phyloP scores from a whole-genome alignment of 2,113 vertebrate genomes.

The Lagopus muta region DNA sequence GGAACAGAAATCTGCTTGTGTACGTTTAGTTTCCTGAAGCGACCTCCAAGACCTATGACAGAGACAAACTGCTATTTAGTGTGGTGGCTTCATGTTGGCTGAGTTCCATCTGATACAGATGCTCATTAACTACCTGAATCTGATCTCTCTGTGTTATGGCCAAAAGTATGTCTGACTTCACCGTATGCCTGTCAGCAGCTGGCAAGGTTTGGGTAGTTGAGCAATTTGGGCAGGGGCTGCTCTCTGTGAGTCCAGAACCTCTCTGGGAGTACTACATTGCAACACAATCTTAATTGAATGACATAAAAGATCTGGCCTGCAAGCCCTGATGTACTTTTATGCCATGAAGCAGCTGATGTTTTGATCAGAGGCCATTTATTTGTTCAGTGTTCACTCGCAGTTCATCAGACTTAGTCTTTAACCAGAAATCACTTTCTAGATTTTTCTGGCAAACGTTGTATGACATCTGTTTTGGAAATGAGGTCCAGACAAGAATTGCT shows the following conservation, averaged over 20 bases:
- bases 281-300: not conserved
- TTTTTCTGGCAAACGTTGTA: not conserved
- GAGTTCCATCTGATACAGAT: not conserved
- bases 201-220: not conserved
- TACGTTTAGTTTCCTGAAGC: not conserved
- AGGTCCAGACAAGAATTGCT: not conserved
- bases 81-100: not conserved
- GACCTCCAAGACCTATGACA: not conserved
- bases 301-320: not conserved
- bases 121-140: not conserved
- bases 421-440: not conserved
- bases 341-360: not conserved
- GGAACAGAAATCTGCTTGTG: not conserved
- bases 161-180: fast-evolving
- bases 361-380: not conserved
- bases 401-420: not conserved
- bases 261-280: not conserved
- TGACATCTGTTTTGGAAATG: not conserved
- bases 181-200: not conserved
- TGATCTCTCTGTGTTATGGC: not conserved
- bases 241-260: not conserved
- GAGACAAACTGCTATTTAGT: not conserved
- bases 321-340: not conserved
- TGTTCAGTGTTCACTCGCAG: not conserved
- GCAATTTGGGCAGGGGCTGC: slow-evolving; percentile 34